These are phyloP conservation scores for Tachysurus vachellii DNA, from an alignment of 2,113 vertebrate genomes.

Conservation along the genomic window DNA sequence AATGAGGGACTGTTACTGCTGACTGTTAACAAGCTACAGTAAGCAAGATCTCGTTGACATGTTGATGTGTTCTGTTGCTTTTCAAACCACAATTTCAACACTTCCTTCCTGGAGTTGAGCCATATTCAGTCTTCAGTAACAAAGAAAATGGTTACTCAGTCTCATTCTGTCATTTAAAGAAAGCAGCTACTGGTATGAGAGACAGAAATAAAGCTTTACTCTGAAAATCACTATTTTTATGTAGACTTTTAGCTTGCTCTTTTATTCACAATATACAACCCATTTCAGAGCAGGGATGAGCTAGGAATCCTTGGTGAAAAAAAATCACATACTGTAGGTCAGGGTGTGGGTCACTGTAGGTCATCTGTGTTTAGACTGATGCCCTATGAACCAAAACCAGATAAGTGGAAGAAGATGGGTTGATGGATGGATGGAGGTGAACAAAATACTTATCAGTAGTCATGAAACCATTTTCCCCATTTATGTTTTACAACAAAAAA, in stretches of 20 bases:
- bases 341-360: too few relatives aligned
- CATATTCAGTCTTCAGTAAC: background rate
- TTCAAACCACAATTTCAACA: background rate
- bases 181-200: background rate
- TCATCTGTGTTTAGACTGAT: too few relatives aligned
- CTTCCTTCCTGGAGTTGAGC: conserved; percentile 15
- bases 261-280: background rate
- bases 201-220: background rate
- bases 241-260: background rate
- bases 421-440: background rate
- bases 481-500: background rate
- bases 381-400: too few relatives aligned
- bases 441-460: background rate
- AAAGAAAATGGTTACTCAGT: background rate
- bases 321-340: background rate
- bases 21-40: background rate
- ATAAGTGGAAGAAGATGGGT: too few relatives aligned
- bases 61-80: background rate
- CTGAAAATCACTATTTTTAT: background rate
- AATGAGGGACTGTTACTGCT: background rate
- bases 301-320: too few relatives aligned
- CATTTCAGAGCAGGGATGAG: background rate
- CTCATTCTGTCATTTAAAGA: background rate
- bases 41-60: background rate
- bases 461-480: background rate